A percentile compares a stretch with the other conserved stretches of the same genome.
Evolutionary conservation across 2,113 vertebrate species (phyloP).

Genomic region (Tetraodon nigroviridis): DNA sequence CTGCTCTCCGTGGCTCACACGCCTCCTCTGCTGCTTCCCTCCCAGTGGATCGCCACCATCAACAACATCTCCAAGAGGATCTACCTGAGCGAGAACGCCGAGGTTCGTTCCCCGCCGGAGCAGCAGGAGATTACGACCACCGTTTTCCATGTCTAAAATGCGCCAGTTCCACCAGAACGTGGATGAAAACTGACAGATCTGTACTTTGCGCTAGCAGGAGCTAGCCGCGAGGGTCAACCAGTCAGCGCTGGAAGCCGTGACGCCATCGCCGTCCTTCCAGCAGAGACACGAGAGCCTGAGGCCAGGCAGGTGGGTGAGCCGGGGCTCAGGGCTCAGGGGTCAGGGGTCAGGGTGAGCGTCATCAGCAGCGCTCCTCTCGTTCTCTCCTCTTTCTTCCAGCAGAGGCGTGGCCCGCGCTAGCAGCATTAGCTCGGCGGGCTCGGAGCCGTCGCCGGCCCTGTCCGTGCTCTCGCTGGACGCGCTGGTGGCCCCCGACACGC

Average conservation of each 20-base stretch:
- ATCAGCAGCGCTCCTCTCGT: background rate
- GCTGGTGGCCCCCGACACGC: slow-evolving; percentile 90
- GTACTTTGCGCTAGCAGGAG: slow-evolving; percentile 75
- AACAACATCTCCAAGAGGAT: slow-evolving; percentile 99
- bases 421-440: slow-evolving; percentile 86
- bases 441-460: slow-evolving; percentile 78
- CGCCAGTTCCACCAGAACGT: too few relatives aligned
- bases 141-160: too few relatives aligned
- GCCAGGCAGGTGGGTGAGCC: slow-evolving; percentile 61
- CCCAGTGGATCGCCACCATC: slow-evolving; percentile 96
- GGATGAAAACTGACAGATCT: background rate
- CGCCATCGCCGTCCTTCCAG: slow-evolving; percentile 95
- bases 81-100: slow-evolving; percentile 96
- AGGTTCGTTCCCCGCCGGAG: slow-evolving; percentile 77
- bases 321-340: too few relatives aligned
- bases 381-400: slow-evolving; percentile 64
- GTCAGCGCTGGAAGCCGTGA: slow-evolving; percentile 91
- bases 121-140: too few relatives aligned
- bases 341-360: background rate
- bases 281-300: slow-evolving; percentile 93
- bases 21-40: slow-evolving; percentile 28
- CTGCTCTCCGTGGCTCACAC: slow-evolving; percentile 1
- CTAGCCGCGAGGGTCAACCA: slow-evolving; percentile 94
- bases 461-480: slow-evolving; percentile 89
- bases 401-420: slow-evolving; percentile 78